Evolutionary conservation across 2,888 invertebrate species (phyloP).

Genomic region (Chesias legatella): DNA sequence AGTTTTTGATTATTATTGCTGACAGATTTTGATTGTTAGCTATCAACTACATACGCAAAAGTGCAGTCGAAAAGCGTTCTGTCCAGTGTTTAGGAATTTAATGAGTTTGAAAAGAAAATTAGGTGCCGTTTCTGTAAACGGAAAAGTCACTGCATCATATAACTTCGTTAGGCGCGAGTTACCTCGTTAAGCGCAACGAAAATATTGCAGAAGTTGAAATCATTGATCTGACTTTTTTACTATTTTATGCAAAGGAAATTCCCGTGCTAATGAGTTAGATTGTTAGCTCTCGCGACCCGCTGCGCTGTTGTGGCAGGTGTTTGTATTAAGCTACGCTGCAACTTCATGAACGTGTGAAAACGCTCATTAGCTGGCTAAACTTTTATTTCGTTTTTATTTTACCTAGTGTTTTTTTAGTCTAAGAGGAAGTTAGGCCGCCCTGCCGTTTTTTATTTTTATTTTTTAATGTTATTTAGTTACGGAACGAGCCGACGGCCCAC

Average conservation of each 20-base stretch:
- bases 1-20: no score
- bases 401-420: no score
- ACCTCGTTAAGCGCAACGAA: slow-evolving; percentile 64
- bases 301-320: slow-evolving; percentile 54
- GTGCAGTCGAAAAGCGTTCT: slow-evolving; percentile 36
- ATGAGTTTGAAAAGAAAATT: slow-evolving; percentile 72
- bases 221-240: slow-evolving; percentile 57
- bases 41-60: slow-evolving; percentile 14
- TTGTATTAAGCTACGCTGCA: slow-evolving; percentile 44
- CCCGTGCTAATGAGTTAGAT: slow-evolving; percentile 65
- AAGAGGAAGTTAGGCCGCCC: no score
- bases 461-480: no score
- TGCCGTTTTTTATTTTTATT: no score
- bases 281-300: slow-evolving; percentile 46
- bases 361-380: slow-evolving; percentile 17
- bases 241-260: slow-evolving; percentile 49
- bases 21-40: no score
- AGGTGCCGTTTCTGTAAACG: slow-evolving; percentile 53
- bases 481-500: no score
- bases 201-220: slow-evolving; percentile 60
- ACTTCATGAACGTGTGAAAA: slow-evolving; percentile 45
- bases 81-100: slow-evolving; percentile 61
- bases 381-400: slow-evolving; percentile 4
- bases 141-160: slow-evolving; percentile 54
- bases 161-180: slow-evolving; percentile 71